Percentiles rank a stretch among this genome's conserved stretches.
These are phyloP conservation scores for Urophycis tenuis DNA, from an alignment of 2,797 vertebrate species.

Conservation along the genomic window DNA sequence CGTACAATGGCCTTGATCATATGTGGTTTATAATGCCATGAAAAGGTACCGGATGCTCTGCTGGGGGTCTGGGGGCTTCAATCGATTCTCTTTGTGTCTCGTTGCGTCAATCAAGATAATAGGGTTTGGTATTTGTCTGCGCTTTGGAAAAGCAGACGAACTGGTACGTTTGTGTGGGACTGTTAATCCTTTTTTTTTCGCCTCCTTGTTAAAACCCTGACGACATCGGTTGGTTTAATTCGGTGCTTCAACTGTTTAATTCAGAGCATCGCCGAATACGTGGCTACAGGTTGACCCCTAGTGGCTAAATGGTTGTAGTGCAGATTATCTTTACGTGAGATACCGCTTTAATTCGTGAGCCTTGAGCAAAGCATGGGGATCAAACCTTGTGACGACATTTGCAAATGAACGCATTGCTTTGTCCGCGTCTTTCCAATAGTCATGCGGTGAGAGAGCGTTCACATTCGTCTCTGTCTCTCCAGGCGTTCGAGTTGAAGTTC, in stretches of 20 bases:
- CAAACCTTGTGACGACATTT: neutral
- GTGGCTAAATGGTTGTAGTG: slow-evolving; percentile 29
- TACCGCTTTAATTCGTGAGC: neutral
- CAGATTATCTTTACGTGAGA: neutral
- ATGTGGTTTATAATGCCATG: neutral
- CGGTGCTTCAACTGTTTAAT: neutral
- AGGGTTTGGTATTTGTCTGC: neutral
- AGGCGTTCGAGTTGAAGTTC: neutral
- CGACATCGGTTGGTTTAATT: neutral
- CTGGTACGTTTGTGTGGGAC: neutral
- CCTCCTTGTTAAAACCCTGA: neutral
- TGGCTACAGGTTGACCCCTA: slow-evolving; percentile 23
- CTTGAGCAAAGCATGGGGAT: neutral
- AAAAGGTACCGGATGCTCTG: neutral
- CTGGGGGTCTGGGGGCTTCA: neutral
- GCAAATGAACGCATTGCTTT: slow-evolving; percentile 25
- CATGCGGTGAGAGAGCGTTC: slow-evolving; percentile 32
- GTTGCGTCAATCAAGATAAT: neutral
- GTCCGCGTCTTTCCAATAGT: neutral
- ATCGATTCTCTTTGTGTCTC: neutral
- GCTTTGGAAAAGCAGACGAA: neutral
- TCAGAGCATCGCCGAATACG: neutral
- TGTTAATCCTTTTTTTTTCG: neutral
- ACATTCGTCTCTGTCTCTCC: neutral
- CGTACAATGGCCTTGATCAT: neutral